Base-by-base conservation (phyloP, 64 coral and sea anemone species). In the Montipora foliosa region DNA sequence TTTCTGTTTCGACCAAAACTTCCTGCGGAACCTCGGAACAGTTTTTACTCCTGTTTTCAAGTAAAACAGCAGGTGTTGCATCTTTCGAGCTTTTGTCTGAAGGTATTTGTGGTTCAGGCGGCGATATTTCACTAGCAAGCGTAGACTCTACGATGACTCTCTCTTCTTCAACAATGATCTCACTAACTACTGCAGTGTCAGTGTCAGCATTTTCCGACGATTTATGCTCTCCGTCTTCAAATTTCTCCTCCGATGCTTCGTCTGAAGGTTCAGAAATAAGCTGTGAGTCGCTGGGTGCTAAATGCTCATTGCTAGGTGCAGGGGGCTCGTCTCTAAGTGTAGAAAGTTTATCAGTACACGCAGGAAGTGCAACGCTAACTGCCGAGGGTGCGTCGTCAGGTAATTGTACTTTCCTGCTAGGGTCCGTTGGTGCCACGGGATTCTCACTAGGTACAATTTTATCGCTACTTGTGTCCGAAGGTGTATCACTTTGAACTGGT, bases 141-240 rank as follows among this genome's bases (percentile, higher is more conserved):
- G 60, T 9, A 49, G 82, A 72, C 66, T 86, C 82, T n/a, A 86
- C 17, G 22, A 71, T n/a, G 6, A 71, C 60, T n/a, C 50, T 48
- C 47, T 71, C 82, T 5, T 45, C 47, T 10, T 46, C 67, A 46
- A 71, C 47, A 3, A 72, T 11, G 8, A 86, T 64, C 19, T 86
- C 46, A 20, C 71, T 66, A 9, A 49, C 37, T 37, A 37, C 37
- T 37, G 37, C 47, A 6, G 49, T 19, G 5, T 50, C 62, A 21
- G 66, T 11, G 10, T 49, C 64, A 1, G 45, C 9, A 2, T 86
- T 70, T 86, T 49, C 61, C 13, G 82, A 49, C 0, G 16, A 20
- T 72, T 49, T 48, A 3, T 19, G 17, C 19, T 86, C 66, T 24
- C 45, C n/a, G n/a, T 45, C 68, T 71, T 49, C 60, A 48, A 6